Base-by-base conservation (phyloP, 2,888 invertebrate species). In the Stegana nigrithorax region DNA sequence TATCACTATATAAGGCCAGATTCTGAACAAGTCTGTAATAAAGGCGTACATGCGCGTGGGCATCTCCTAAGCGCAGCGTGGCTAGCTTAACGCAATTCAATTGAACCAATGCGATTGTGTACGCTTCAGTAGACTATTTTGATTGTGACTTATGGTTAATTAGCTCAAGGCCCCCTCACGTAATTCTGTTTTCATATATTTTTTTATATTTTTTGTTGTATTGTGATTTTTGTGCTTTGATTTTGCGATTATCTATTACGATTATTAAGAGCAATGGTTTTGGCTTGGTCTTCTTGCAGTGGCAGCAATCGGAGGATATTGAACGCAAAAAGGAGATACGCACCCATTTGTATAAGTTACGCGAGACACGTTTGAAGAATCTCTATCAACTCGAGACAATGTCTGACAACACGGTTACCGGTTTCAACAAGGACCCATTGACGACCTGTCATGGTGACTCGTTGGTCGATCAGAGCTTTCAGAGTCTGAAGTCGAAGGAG, bases 301-400 rank as follows among this genome's bases (percentile, higher is more conserved):
- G 93, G 93, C 91, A 93, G 86, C 91, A 92, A 83, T 92, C 94
- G 51, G 93, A 94, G 81, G 94, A 95, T 86, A 93, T 92, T 84
- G 92, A 92, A 60, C 90, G 90, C 69, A 93, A 94, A 86, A 94
- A 94, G 84, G 93, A 94, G 86, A 95, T 96, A 77, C 90, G 95
- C 66, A 89, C 93, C 50, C 91, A 94, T 86, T 92, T 94, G 91
- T 94, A 92, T 85, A 91, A 91, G 74, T 87, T 95, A 83, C 90
- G 94, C 50, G 95, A 95, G 84, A 90, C 91, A 80, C 89, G 93
- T 66, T 87, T 94, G 78, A 90, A 90, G 80, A 90, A 91, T 84
- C 90, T 93, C 71, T 93, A 93, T 87, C 73, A 79, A 53, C 87
- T 86, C 58, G 74, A 80, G 32, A 78, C 77, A 44, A 89, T 88